A percentile compares a stretch with the other conserved stretches of the same genome.
These are phyloP conservation scores for Dendrolimus punctatus DNA, from an alignment of 1,140 invertebrate species.

Conservation along the genomic window DNA sequence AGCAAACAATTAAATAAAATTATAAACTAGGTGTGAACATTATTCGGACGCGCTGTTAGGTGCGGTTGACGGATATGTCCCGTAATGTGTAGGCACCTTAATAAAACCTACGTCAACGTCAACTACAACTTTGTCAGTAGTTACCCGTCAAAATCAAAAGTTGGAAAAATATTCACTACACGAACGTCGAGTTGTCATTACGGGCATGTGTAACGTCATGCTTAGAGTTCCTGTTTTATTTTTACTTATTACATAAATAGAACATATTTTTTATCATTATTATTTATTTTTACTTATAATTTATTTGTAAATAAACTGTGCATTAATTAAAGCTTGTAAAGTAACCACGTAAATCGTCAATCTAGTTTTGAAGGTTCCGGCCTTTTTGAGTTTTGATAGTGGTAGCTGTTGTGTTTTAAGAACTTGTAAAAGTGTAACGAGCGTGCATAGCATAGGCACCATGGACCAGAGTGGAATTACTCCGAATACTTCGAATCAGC, in stretches of 20 bases:
- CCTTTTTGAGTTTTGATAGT: conserved; percentile 12
- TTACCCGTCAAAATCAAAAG: no score
- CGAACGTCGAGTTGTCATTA: conserved; percentile 15
- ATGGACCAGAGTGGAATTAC: conserved; percentile 73
- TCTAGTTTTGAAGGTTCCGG: not conserved
- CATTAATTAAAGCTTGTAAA: conserved; percentile 1
- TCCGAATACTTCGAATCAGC: conserved; percentile 74
- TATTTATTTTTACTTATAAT: conserved; percentile 1
- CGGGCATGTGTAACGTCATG: conserved; percentile 8
- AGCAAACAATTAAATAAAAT: no score
- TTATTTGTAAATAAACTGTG: conserved; percentile 6
- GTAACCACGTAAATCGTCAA: not conserved
- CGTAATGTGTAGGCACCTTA: no score
- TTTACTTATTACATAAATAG: conserved; percentile 5
- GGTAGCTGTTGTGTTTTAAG: conserved; percentile 5
- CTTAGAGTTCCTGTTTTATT: conserved; percentile 8
- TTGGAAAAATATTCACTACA: conserved; percentile 8
- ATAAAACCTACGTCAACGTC: no score
- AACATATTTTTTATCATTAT: conserved; percentile 6
- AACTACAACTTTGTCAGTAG: no score
- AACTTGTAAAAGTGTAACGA: conserved; percentile 22
- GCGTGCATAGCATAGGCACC: conserved; percentile 27
- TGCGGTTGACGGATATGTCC: no score
- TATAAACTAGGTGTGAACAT: no score
- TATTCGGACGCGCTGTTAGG: no score